Conservation (phyloP, 2,113 vertebrate species). For the Notarius lentiginosus region DNA sequence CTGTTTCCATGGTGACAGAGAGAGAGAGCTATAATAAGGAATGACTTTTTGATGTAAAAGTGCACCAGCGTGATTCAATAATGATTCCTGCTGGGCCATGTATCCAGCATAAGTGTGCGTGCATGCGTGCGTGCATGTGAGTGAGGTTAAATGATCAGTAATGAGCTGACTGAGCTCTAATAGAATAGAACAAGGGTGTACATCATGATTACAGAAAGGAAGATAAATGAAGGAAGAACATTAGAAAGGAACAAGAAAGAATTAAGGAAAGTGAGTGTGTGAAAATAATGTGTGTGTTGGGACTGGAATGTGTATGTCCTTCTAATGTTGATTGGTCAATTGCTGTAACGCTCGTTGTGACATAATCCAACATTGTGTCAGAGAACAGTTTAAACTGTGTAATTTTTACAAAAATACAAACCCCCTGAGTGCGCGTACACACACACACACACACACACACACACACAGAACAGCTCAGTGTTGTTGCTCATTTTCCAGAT, state of each 20-base stretch:
- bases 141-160: not conserved
- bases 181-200: not conserved
- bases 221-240: not conserved
- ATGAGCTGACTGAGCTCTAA: constrained; percentile 2
- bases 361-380: not conserved
- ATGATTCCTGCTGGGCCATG: constrained; percentile 9
- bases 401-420: not conserved
- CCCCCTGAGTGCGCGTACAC: too few relatives aligned
- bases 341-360: not conserved
- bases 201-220: not conserved
- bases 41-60: constrained; percentile 37
- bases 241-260: not conserved
- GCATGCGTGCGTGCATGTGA: not conserved
- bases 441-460: not conserved
- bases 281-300: not conserved
- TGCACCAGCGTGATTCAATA: constrained; percentile 33
- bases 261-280: not conserved
- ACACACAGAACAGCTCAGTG: not conserved
- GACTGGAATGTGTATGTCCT: not conserved
- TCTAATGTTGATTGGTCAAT: not conserved
- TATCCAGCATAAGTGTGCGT: not conserved
- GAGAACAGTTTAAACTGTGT: not conserved
- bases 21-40: constrained; percentile 21
- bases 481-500: not conserved
- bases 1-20: constrained; percentile 55